Evolutionary conservation across 2,888 invertebrate genomes (phyloP), one percentile per base, ranked within the genome.

Genomic region (Drosophila heteroneura): DNA sequence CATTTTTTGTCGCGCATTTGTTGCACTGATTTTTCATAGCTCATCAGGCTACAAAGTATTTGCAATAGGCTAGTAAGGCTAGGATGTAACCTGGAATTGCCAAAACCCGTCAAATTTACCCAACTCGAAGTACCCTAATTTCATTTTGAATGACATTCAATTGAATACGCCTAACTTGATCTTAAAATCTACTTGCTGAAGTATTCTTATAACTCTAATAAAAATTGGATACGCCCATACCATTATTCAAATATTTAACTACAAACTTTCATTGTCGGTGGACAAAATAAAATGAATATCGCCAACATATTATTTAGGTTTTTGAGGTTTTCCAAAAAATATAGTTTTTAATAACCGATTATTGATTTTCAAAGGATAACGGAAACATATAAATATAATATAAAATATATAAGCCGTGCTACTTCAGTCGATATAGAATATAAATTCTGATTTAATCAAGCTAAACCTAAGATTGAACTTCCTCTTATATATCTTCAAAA

Each of bases 1-100:
- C 82, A 87, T 82, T 83, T 88, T 89, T 83, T 83, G 89, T 85
- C 76, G 87, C 79, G 79, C 85, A 85, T 81, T 90, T 89, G 89
- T 90, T 83, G 88, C 87, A 88, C 89, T 86, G 87, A 90, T 92
- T 90, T 90, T 90, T 89, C 90, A 91, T 82, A 59, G 75, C 68
- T 74, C 74, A 53, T 70, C 74, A 70, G 67, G 67, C 61, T 66
- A 52, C 57, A 32, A 32, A 44, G 4, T 28, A 47, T 22, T 59
- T 26, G 14, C 19, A 6, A 30, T 12, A 1, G 1, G 30, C 19
- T 30, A 30, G 19, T 10, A 30, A 28, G 47, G 2, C 47, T 16
- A 26, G 22, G 4, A 47, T 26, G 9, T 47, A 47, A 26, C 47
- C 9, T 26, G 16, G 26, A 14, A 26, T 26, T 16, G 22, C 41